Evolutionary conservation across 2,797 vertebrate species (phyloP).

Genomic region (Hafferia zeledoni): DNA sequence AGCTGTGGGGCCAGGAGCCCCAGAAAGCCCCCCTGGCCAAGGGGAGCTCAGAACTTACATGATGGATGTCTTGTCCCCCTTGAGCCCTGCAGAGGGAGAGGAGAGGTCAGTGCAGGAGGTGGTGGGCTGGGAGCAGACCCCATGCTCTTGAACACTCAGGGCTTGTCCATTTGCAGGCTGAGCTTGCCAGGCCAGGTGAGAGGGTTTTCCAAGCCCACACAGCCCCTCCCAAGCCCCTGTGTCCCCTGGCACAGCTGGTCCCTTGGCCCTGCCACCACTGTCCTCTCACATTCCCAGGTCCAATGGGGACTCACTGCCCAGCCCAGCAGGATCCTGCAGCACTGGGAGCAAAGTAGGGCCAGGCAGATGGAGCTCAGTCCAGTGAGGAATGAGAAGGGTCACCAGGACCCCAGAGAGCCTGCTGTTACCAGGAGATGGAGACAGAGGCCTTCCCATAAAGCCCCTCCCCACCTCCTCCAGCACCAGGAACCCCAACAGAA

Average conservation of each 20-base stretch:
- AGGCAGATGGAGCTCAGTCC: neutral
- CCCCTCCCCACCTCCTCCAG: neutral
- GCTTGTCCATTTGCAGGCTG: neutral
- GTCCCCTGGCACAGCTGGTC: neutral
- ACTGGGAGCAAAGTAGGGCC: neutral
- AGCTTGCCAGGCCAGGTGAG: neutral
- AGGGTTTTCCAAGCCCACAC: neutral
- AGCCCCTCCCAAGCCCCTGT: neutral
- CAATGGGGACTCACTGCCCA: rapidly evolving
- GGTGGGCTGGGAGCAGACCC: neutral
- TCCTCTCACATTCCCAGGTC: neutral
- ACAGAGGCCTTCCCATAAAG: neutral
- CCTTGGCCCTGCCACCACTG: neutral
- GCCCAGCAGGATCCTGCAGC: neutral
- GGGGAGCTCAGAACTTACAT: constrained; percentile 74
- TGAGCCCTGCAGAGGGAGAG: constrained; percentile 69
- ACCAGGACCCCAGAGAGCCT: neutral
- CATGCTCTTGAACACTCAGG: rapidly evolving
- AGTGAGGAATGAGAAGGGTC: neutral
- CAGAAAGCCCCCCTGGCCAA: neutral
- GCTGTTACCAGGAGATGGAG: neutral
- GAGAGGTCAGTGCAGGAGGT: constrained; percentile 2
- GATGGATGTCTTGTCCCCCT: constrained; percentile 73
- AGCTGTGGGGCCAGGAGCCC: rapidly evolving
- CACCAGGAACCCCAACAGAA: neutral